Conservation (phyloP, 2,797 vertebrate genomes). For the Mallotus villosus region DNA sequence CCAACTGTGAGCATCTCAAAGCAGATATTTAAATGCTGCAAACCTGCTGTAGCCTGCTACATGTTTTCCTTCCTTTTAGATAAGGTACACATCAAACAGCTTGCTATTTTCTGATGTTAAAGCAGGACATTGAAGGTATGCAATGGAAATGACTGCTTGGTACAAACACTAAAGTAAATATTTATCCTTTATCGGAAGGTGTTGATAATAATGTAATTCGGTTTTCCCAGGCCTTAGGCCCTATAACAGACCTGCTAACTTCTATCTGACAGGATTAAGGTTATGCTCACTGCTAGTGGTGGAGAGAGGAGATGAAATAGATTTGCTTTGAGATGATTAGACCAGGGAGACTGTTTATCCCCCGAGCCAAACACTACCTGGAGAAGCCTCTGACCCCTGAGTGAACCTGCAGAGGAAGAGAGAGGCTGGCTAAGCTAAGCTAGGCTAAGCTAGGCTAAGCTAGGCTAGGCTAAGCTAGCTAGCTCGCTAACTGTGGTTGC, state of each 20-base stretch:
- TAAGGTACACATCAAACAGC: no score
- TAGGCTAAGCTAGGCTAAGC: no score
- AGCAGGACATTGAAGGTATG: no score
- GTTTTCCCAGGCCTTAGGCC: constrained; percentile 23
- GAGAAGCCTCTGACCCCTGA: no score
- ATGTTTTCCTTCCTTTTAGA: no score
- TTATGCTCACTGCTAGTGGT: constrained; percentile 8
- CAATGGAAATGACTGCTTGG: neutral
- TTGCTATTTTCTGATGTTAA: neutral
- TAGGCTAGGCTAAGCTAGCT: no score
- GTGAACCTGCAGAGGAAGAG: no score
- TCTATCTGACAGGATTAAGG: constrained; percentile 26
- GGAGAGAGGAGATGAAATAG: neutral
- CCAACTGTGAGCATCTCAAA: no score
- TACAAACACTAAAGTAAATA: neutral
- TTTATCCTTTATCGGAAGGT: constrained; percentile 15
- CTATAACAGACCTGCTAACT: constrained; percentile 3
- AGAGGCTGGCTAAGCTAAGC: no score
- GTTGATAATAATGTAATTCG: constrained; percentile 12
- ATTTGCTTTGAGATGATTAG: constrained; percentile 24
- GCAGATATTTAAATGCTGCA: neutral
- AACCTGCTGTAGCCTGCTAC: neutral
- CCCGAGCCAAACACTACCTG: no score
- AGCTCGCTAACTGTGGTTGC: no score
- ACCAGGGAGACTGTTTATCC: neutral